A percentile compares a stretch with the other conserved stretches of the same genome.
phyloP scores from a whole-genome alignment of 2,113 vertebrate species.

The Macrotus californicus region DNA sequence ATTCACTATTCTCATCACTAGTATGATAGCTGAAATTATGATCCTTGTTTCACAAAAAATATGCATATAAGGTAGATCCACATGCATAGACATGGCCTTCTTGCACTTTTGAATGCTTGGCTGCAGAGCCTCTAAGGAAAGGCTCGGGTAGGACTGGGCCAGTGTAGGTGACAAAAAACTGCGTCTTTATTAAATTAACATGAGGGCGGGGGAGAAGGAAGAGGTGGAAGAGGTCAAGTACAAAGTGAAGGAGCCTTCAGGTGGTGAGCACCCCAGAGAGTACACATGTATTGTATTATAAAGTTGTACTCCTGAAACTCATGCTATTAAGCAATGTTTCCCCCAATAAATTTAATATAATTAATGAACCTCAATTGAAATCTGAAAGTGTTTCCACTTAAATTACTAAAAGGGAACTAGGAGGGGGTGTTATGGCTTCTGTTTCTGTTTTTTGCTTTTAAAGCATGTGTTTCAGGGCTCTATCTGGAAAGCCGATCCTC shows the following conservation, averaged over 20 bases:
- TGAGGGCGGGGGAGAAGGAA: background rate
- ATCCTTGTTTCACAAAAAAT: background rate
- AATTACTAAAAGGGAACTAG: background rate
- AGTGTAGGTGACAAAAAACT: background rate
- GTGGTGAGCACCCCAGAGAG: background rate
- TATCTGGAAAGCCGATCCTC: slow-evolving; percentile 29
- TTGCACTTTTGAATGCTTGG: background rate
- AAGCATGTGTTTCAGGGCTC: slow-evolving; percentile 26
- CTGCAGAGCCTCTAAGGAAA: background rate
- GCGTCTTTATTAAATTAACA: background rate
- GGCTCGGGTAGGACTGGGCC: background rate
- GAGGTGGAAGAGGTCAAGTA: background rate
- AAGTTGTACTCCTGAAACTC: background rate
- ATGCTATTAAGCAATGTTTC: background rate
- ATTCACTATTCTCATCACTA: background rate
- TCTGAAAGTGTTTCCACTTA: no score
- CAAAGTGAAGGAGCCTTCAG: background rate
- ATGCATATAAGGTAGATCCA: background rate
- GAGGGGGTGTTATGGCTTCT: background rate
- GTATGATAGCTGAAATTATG: background rate
- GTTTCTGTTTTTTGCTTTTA: slow-evolving; percentile 19
- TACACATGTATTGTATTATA: background rate
- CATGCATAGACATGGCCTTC: background rate
- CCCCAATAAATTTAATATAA: background rate
- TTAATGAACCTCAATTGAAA: background rate